Conservation (phyloP, 2,888 invertebrate species). For the Hermaeophaga mercurialis region DNA sequence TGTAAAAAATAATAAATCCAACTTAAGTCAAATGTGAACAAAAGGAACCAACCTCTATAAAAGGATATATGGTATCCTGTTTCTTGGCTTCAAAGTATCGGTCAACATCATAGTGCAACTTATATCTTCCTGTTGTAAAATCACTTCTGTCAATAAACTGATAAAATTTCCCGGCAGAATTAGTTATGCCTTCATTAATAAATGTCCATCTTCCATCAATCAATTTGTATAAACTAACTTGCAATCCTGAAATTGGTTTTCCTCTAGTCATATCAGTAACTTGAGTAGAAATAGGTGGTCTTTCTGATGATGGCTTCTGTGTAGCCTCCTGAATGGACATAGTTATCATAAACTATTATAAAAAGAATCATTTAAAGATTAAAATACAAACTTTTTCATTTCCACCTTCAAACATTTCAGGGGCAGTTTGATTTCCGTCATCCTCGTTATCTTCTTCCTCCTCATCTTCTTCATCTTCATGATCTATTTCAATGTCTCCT, state of each 20-base stretch:
- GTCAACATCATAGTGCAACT: conserved; percentile 74
- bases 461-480: conserved; percentile 47
- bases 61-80: conserved; percentile 73
- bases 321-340: conserved; percentile 5
- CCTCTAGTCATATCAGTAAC: conserved; percentile 76
- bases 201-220: conserved; percentile 70
- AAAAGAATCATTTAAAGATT: too few species aligned
- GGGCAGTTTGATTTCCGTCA: conserved; percentile 3
- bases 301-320: conserved; percentile 34
- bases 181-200: conserved; percentile 68
- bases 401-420: conserved; percentile 15
- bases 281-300: conserved; percentile 73
- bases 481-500: conserved; percentile 39
- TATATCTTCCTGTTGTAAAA: conserved; percentile 72
- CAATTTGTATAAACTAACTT: conserved; percentile 70
- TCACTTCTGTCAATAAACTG: conserved; percentile 66
- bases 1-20: too few species aligned
- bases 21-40: too few species aligned
- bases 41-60: conserved; percentile 72
- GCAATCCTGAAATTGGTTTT: conserved; percentile 67
- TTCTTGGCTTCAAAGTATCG: conserved; percentile 69
- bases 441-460: conserved; percentile 39
- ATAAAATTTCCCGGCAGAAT: conserved; percentile 69
- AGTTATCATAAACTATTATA: too few species aligned
- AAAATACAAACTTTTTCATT: conserved; percentile 12